phyloP scores from a whole-genome alignment of 1,140 invertebrate genomes.

The Plectrocnemia conspersa region DNA sequence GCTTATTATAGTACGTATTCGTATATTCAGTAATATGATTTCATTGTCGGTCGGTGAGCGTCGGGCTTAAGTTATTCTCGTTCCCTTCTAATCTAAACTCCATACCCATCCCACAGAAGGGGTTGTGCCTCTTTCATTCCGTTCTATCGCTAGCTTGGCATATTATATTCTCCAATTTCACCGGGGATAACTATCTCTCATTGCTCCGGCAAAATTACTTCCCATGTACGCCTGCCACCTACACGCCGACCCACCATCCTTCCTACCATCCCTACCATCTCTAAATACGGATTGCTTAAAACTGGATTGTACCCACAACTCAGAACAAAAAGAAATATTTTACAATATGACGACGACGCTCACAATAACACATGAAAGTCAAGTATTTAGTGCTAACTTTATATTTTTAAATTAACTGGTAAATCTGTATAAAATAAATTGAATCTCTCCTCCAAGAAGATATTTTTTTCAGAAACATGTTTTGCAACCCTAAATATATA shows the following conservation, averaged over 20 bases:
- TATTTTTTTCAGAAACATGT: no score
- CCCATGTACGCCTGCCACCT: conserved; percentile 21
- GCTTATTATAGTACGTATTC: no score
- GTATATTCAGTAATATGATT: conserved; percentile 2
- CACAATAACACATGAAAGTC: no score
- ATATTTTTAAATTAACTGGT: no score
- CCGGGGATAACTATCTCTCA: conserved; percentile 36
- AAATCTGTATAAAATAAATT: no score
- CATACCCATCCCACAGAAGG: neutral
- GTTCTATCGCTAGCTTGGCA: conserved; percentile 26
- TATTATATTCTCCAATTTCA: conserved; percentile 36
- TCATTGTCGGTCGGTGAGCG: conserved; percentile 10
- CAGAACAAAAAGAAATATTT: no score
- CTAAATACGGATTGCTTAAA: conserved; percentile 7
- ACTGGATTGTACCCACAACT: no score
- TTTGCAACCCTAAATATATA: no score
- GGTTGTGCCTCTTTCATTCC: conserved; percentile 19
- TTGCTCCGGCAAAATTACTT: conserved; percentile 35
- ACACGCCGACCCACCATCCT: conserved; percentile 6
- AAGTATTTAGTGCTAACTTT: no score
- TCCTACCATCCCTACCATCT: conserved; percentile 8
- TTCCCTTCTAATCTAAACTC: conserved; percentile 15
- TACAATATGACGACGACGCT: no score
- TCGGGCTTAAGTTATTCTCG: conserved; percentile 9
- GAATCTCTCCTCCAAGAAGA: no score